A percentile compares a stretch with the other conserved stretches of the same genome.
phyloP scores from a whole-genome alignment of 2,888 invertebrate species.

The Callimorpha dominula region DNA sequence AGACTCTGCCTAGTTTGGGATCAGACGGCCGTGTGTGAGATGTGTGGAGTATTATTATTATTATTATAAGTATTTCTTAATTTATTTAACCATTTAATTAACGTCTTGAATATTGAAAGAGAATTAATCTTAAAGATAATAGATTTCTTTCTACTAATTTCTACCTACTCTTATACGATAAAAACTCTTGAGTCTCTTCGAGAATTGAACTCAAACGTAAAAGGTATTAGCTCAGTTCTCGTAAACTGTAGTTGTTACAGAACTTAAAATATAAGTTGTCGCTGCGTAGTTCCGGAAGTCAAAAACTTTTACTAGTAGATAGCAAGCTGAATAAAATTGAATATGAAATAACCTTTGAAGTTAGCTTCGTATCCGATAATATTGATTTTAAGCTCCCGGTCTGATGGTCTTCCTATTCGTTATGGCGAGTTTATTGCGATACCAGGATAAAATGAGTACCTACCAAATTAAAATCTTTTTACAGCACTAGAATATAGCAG shows the following conservation, averaged over 20 bases:
- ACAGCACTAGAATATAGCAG: conserved; percentile 66
- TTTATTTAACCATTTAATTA: neutral
- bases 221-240: neutral
- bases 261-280: neutral
- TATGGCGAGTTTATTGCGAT: neutral
- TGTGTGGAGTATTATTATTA: too few relatives aligned
- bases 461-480: neutral
- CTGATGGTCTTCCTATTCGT: neutral
- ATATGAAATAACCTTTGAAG: neutral
- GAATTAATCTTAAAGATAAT: neutral
- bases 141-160: neutral
- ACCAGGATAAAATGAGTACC: neutral
- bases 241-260: neutral
- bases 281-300: neutral
- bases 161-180: neutral
- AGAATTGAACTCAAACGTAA: too few relatives aligned
- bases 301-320: neutral
- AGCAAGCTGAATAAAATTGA: neutral
- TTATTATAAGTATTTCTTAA: too few relatives aligned
- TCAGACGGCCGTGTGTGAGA: too few relatives aligned
- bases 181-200: neutral
- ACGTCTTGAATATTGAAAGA: neutral
- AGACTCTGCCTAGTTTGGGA: too few relatives aligned
- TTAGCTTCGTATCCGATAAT: neutral
- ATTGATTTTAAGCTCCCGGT: neutral